Percentiles rank a stretch among this genome's conserved stretches.
Conservation (phyloP, 1,140 invertebrate genomes). For the Drosophila ironensis region DNA sequence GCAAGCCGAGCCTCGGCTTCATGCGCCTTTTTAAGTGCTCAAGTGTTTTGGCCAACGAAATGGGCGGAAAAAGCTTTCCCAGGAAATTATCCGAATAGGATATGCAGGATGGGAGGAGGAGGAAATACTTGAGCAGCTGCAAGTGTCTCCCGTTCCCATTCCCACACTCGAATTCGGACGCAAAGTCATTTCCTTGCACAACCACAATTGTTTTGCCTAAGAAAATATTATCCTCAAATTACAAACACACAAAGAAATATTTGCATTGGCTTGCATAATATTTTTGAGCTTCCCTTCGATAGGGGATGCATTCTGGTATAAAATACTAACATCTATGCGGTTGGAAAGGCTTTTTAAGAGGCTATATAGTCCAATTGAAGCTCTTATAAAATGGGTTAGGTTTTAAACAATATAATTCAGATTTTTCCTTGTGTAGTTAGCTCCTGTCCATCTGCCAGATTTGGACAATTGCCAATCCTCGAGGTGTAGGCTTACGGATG, state of each 20-base stretch:
- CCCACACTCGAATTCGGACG: too few species aligned
- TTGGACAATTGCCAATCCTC: slow-evolving; percentile 14
- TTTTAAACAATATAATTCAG: too few species aligned
- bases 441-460: slow-evolving; percentile 30
- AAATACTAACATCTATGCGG: too few species aligned
- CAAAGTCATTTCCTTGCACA: slow-evolving; percentile 45
- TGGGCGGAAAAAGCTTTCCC: slow-evolving; percentile 64
- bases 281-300: too few species aligned
- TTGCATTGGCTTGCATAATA: not conserved
- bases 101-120: slow-evolving; percentile 10
- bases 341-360: too few species aligned
- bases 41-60: slow-evolving; percentile 50
- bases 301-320: too few species aligned
- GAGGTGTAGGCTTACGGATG: slow-evolving; percentile 47
- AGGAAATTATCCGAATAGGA: slow-evolving; percentile 63
- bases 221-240: slow-evolving; percentile 62
- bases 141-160: slow-evolving; percentile 41
- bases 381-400: too few species aligned
- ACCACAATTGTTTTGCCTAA: slow-evolving; percentile 55
- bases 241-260: not conserved
- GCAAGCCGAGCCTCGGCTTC: slow-evolving; percentile 49
- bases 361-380: too few species aligned
- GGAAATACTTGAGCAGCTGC: slow-evolving; percentile 50
- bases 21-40: slow-evolving; percentile 78
- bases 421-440: not conserved